Evolutionary conservation across 2,113 vertebrate genomes (phyloP), one percentile per base, ranked within the genome.

Genomic region (Isichthys henryi): DNA sequence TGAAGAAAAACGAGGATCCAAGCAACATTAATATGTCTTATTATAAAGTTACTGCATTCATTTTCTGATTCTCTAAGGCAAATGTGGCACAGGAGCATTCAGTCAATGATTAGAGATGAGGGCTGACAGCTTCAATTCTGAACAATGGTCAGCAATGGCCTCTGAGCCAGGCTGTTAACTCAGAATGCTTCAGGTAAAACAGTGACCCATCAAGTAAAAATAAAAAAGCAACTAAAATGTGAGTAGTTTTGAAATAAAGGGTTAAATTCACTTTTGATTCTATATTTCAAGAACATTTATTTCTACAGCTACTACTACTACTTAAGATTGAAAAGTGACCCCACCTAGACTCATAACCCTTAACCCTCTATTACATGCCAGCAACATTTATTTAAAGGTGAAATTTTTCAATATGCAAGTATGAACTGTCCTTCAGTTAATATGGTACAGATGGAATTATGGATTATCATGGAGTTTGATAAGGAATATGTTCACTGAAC

Each of bases 1-100:
- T 98, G 95, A 6, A 5, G 88, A 86, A 23, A 48, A 23, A 45
- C 27, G 80, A 39, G 35, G 31, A 48, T 19, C 31, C 48, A 87
- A 89, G 43, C 74, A 43, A 3, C n/a, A 49, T 70, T 31, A n/a
- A 21, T n/a, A 21, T 23, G n/a, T 48, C 6, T 11, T 10, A 23
- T 23, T 48, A 83, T 83, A 4, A 83, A 83, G 21, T n/a, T 0
- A 83, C 11, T 0, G 10, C 58, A 66, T 66, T 27, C n/a, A 66
- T 27, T n/a, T 62, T 62, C 58, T 62, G 2, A 27, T 66, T 27
- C n/a, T 62, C 23, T n/a, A 62, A 9, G 21, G 23, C 56, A 62
- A 62, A 62, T n/a, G 56, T 6, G 56, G 0, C n/a, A n/a, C 23
- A 62, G 56, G 8, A 62, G 56, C 56, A 10, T 62, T 62, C 56